phyloP scores from a whole-genome alignment of 2,113 vertebrate genomes.

The Empidonax alnorum region DNA sequence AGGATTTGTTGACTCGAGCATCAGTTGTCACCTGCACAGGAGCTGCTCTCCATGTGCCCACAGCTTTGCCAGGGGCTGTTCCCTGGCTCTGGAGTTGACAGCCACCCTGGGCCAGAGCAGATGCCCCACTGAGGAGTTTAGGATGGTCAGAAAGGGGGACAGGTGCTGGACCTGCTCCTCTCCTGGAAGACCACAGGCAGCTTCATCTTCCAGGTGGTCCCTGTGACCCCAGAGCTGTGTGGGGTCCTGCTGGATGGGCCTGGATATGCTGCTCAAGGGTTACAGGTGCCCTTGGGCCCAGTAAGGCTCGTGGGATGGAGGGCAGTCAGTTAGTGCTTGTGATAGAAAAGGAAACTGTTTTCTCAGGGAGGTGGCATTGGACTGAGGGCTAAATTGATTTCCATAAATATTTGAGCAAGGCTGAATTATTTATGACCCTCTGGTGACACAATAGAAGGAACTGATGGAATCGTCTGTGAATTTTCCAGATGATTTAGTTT shows the following conservation, averaged over 20 bases:
- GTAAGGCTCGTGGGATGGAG: not conserved
- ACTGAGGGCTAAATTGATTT: conserved; percentile 67
- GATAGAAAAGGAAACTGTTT: conserved; percentile 31
- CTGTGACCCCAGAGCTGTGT: not conserved
- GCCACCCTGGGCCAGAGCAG: not conserved
- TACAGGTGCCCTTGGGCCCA: not conserved
- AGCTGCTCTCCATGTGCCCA: not conserved
- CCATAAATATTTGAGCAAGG: conserved; percentile 75
- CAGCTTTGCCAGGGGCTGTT: not conserved
- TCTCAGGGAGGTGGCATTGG: conserved; percentile 58
- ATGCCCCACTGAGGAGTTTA: fast-evolving
- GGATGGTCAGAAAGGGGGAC: not conserved
- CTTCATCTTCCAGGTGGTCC: not conserved
- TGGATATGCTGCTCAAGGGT: not conserved
- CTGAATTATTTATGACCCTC: conserved; percentile 75
- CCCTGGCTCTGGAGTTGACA: not conserved
- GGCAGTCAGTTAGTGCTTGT: conserved; percentile 1
- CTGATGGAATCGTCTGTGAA: conserved; percentile 20
- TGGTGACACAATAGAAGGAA: conserved; percentile 53
- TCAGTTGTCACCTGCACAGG: not conserved
- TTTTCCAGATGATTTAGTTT: conserved; percentile 71
- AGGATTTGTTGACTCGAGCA: not conserved
- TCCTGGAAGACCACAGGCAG: not conserved
- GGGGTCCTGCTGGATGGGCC: not conserved
- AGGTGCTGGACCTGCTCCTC: not conserved